These are phyloP conservation scores for Bimastos eiseni DNA, from an alignment of 2,888 invertebrate species.

Conservation along the genomic window DNA sequence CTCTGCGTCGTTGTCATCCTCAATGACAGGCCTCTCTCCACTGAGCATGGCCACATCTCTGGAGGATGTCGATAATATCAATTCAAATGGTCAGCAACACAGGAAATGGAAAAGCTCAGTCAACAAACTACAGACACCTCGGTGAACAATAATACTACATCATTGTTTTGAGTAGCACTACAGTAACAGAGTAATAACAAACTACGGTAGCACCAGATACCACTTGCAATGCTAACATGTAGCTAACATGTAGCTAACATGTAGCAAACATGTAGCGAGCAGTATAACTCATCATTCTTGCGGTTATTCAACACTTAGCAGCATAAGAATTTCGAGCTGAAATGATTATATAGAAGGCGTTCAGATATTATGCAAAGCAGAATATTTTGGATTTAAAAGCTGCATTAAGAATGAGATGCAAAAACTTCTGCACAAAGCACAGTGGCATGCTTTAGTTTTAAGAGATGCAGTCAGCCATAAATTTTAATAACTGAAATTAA, in stretches of 20 bases:
- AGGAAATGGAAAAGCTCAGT: background rate
- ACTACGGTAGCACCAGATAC: background rate
- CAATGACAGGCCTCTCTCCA: too few species aligned
- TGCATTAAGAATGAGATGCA: background rate
- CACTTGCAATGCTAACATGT: background rate
- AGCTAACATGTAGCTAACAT: background rate
- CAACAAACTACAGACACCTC: background rate
- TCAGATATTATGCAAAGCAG: conserved; percentile 13
- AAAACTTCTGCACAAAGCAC: background rate
- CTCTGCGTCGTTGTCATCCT: background rate
- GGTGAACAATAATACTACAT: background rate
- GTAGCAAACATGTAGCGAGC: background rate
- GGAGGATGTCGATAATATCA: background rate
- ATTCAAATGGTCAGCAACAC: background rate
- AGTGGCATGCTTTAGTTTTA: background rate
- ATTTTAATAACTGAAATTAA: background rate
- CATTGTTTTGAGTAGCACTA: background rate
- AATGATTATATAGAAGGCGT: background rate
- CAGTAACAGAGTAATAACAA: background rate
- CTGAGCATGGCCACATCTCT: too few species aligned
- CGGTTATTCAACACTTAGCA: background rate
- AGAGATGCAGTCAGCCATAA: background rate
- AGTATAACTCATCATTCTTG: background rate
- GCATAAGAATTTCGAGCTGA: background rate
- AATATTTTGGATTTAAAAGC: background rate